Base-by-base conservation (phyloP, 2,888 invertebrate genomes). In the Sarcophaga rosellei region DNA sequence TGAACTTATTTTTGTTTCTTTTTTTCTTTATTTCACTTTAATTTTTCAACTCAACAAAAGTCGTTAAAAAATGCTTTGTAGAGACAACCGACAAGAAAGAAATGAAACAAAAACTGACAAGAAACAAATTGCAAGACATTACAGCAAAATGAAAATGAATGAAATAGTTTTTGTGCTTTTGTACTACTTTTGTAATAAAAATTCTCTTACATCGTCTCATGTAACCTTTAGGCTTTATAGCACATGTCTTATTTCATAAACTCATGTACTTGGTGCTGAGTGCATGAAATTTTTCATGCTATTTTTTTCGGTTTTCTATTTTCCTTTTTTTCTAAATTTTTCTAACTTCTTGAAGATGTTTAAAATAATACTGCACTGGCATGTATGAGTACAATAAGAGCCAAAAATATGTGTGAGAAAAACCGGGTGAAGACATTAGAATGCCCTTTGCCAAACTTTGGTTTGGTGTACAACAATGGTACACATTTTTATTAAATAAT, bases 401-500 rank as follows among this genome's bases (percentile, higher is more conserved):
- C 8, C 47, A 53, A 69, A 68, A 68, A 23, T n/a, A n/a, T 15
- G 57, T 17, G n/a, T n/a, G 20, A 45, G 6, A 68, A 35, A 73
- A 83, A 83, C 61, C 74, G 35, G 35, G 10, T 35, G 35, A 35
- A 35, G 35, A 10, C 35, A 35, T 35, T 35, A 35, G 79, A 20
- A 69, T 70, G 65, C 45, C 70, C 74, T 75, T 75, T 72, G 79
- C 75, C 79, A 79, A 70, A 65, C 44, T 79, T 15, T 65, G n/a
- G 57, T 59, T 65, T 20, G 21, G 6, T 23, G 25, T 59, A 65
- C 12, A 79, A 59, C 35, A 35, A 35, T 10, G 8, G 10, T 35
- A 10, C 10, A 35, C n/a, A n/a, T n/a, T n/a, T n/a, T n/a, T n/a
- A n/a, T n/a, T n/a, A n/a, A n/a, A n/a, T n/a, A n/a, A n/a, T n/a